These are phyloP conservation scores for Brachionus rotundiformis DNA, from an alignment of 1,140 invertebrate genomes.

Conservation along the genomic window DNA sequence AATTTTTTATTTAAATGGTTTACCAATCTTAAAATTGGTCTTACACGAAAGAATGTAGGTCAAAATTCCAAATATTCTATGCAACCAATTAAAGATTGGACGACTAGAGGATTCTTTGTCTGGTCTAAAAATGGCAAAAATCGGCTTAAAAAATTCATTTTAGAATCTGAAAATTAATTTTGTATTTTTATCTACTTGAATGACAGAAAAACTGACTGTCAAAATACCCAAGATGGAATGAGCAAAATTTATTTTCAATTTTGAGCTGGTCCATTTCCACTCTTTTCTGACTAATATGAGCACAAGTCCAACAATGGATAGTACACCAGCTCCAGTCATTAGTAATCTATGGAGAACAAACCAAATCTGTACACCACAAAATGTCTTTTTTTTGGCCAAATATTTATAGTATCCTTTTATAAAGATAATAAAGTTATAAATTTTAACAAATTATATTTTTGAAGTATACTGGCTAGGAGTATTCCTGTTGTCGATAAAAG, in stretches of 20 bases:
- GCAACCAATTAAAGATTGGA: neutral
- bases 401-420: slow-evolving; percentile 28
- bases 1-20: neutral
- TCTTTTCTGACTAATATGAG: neutral
- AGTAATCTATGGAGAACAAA: neutral
- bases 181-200: neutral
- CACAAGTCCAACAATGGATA: neutral
- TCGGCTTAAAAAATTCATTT: neutral
- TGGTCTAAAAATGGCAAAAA: neutral
- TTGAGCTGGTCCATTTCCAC: slow-evolving; percentile 21
- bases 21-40: too few relatives aligned
- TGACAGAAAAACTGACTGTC: neutral
- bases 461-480: neutral
- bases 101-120: neutral
- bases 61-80: slow-evolving; percentile 11
- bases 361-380: slow-evolving; percentile 11
- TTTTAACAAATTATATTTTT: too few relatives aligned
- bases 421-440: too few relatives aligned
- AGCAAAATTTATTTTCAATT: neutral
- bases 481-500: slow-evolving; percentile 23
- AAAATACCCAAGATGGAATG: slow-evolving; percentile 17
- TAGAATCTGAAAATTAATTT: neutral
- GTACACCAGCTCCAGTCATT: neutral
- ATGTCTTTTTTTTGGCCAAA: neutral
- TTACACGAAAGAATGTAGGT: neutral